Percentiles rank a stretch among this genome's conserved stretches.
phyloP scores from a whole-genome alignment of 2,888 invertebrate genomes.

The Leptinotarsa juncta region DNA sequence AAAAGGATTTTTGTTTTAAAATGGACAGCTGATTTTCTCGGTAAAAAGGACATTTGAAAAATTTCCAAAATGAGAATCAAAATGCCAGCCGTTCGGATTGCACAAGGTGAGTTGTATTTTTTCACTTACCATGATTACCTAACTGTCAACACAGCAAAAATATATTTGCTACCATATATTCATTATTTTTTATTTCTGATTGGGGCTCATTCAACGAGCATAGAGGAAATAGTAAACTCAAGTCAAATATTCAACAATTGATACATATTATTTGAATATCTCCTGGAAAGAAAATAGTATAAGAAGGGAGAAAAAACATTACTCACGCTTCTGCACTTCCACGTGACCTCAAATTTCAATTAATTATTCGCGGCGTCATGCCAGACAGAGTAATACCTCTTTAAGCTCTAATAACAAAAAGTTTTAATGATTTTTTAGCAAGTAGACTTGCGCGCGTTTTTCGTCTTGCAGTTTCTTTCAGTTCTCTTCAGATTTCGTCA shows the following conservation, averaged over 20 bases:
- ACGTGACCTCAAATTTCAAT: constrained; percentile 24
- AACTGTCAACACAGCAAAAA: too few species aligned
- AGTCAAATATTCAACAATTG: too few species aligned
- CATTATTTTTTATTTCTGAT: too few species aligned
- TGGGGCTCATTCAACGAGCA: too few species aligned
- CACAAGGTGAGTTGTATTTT: constrained; percentile 82
- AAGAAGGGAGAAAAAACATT: background rate
- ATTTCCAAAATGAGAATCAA: constrained; percentile 92
- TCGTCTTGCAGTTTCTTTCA: constrained; percentile 57
- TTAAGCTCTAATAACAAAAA: constrained; percentile 63
- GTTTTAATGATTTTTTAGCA: constrained; percentile 65
- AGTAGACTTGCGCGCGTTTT: constrained; percentile 61
- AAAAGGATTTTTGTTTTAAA: constrained; percentile 34
- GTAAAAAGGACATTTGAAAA: constrained; percentile 37
- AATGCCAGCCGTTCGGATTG: constrained; percentile 97
- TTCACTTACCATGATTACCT: too few species aligned
- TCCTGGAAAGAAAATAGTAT: too few species aligned
- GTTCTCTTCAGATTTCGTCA: constrained; percentile 41
- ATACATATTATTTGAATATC: too few species aligned
- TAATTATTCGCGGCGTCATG: constrained; percentile 16
- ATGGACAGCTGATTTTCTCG: constrained; percentile 42
- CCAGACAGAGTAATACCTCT: constrained; percentile 49
- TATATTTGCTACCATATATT: too few species aligned
- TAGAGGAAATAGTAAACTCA: too few species aligned
- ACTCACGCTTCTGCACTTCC: constrained; percentile 5